Base-by-base conservation (phyloP, 1,140 invertebrate species). In the Oscheius sp. region DNA sequence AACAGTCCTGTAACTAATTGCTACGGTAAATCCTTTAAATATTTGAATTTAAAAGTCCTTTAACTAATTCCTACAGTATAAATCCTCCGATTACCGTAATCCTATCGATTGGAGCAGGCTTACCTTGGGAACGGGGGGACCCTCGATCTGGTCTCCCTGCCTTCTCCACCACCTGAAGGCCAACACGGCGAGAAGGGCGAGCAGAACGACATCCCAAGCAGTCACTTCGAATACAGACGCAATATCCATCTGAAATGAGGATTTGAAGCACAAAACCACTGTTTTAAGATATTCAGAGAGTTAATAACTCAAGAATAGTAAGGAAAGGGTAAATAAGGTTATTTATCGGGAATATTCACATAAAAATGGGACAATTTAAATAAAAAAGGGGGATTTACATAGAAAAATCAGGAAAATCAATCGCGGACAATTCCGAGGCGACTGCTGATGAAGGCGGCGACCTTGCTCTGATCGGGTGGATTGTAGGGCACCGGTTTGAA, bases 161-260 rank as follows among this genome's bases (percentile, higher is more conserved):
- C 63, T 65, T 42, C 36, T 38, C 32, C 32, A 65, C 63, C 63
- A 65, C 13, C 63, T 13, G 28, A 38, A 65, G 36, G 36, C 63
- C 7, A 65, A n/a, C 10, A 65, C 36, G 36, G 63, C 63, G 2
- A 65, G 35, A 10, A 65, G 36, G 2, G 63, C 63, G n/a, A 65
- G 10, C 3, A 65, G 63, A n/a, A 65, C 3, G 36, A 38, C 32
- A 28, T 65, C 63, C 31, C 32, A 38, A 3, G 63, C 29, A 18
- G 63, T 7, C 31, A 65, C 13, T 38, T 65, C 63, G 18, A 65
- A 65, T 3, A 65, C 36, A n/a, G 13, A 15, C 20, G 63, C 31
- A 2, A 65, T 10, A 13, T 65, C 23, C 63, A 65, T 65, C 59
- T 55, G 23, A 55, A 55, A 7, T n/a, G n/a, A n/a, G n/a, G n/a